Conservation (phyloP, 2,113 vertebrate genomes). For the Thalassoma bifasciatum region DNA sequence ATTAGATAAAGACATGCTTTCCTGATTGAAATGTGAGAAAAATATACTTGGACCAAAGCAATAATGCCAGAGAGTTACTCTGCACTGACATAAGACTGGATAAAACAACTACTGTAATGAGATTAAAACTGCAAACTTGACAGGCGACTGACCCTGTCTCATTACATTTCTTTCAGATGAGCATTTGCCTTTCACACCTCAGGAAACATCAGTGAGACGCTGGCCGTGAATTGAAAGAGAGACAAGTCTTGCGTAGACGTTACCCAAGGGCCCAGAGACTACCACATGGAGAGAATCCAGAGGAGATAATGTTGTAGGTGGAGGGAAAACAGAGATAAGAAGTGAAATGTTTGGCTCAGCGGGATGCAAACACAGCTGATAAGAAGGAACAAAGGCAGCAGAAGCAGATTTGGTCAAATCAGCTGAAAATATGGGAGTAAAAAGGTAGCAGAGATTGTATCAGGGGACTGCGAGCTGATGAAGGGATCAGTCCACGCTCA, state of each 20-base stretch:
- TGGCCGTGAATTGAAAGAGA: slow-evolving; percentile 14
- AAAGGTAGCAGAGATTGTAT: slow-evolving; percentile 16
- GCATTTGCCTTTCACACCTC: slow-evolving; percentile 48
- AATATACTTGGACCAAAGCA: not conserved
- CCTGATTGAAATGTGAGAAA: not conserved
- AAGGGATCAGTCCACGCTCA: slow-evolving; percentile 45
- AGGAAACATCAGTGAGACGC: slow-evolving; percentile 16
- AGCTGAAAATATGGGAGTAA: slow-evolving; percentile 2
- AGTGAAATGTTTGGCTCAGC: slow-evolving; percentile 6
- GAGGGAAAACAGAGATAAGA: slow-evolving; percentile 35
- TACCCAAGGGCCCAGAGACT: slow-evolving; percentile 3
- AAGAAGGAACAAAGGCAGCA: slow-evolving; percentile 35
- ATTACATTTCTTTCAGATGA: slow-evolving; percentile 47
- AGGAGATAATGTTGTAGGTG: slow-evolving; percentile 28
- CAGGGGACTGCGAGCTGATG: not conserved
- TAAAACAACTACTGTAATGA: slow-evolving; percentile 14
- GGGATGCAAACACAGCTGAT: slow-evolving; percentile 31
- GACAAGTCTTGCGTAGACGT: slow-evolving; percentile 3
- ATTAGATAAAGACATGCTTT: not conserved
- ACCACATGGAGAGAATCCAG: slow-evolving; percentile 41
- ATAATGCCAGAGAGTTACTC: not conserved
- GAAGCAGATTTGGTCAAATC: slow-evolving; percentile 1
- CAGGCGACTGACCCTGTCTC: slow-evolving; percentile 19
- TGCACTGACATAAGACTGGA: not conserved
- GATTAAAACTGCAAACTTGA: slow-evolving; percentile 8